Conservation (phyloP, 1,140 invertebrate species). For the Calephelis virginiensis region DNA sequence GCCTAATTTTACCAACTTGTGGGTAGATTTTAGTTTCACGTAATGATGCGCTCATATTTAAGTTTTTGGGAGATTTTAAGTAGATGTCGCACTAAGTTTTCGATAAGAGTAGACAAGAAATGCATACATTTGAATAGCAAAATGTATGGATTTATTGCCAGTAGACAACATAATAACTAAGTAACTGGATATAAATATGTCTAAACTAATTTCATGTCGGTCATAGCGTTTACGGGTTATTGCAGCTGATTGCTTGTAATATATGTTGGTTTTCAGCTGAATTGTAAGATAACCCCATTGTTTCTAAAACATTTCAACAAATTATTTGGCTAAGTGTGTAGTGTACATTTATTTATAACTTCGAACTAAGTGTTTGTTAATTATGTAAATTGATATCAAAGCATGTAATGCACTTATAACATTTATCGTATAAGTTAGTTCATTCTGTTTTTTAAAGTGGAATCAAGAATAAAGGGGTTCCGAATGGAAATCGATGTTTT, state of each 20-base stretch:
- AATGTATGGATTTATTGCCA: no score
- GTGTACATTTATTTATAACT: constrained; percentile 53
- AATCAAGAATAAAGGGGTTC: constrained; percentile 59
- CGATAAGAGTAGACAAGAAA: no score
- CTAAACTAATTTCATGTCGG: no score
- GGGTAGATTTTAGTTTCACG: no score
- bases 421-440: constrained; percentile 53
- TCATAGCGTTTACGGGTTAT: neutral
- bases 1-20: no score
- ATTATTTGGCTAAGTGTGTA: constrained; percentile 53
- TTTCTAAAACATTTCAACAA: constrained; percentile 28
- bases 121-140: no score
- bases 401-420: constrained; percentile 66
- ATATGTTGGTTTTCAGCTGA: neutral
- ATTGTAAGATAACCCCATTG: constrained; percentile 8
- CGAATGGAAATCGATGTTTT: constrained; percentile 37
- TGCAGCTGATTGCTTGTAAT: neutral
- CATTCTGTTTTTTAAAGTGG: constrained; percentile 62
- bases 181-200: no score
- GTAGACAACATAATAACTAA: no score
- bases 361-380: constrained; percentile 54
- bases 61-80: no score
- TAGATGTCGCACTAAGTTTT: no score
- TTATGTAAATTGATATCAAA: constrained; percentile 51
- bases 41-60: no score